Evolutionary conservation across 2,797 vertebrate genomes (phyloP).

Genomic region (Lacerta bilineata): DNA sequence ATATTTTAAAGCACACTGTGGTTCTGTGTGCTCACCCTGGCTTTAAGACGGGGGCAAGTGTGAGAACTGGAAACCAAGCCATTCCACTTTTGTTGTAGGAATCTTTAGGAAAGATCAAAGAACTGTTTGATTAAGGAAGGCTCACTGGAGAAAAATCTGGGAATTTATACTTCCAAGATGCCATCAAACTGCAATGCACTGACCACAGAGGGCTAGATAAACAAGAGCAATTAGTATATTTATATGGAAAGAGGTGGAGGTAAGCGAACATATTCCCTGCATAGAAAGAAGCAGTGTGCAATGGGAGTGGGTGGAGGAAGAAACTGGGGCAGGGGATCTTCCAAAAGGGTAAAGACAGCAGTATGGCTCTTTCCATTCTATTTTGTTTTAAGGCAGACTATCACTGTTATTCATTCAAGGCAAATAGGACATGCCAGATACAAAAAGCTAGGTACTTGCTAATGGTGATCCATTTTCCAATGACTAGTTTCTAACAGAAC

Average conservation of each 20-base stretch:
- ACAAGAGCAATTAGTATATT: background rate
- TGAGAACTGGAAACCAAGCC: background rate
- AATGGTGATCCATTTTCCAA: background rate
- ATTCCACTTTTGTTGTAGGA: background rate
- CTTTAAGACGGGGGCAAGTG: background rate
- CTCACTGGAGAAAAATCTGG: background rate
- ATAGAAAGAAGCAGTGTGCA: conserved; percentile 6
- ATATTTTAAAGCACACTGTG: background rate
- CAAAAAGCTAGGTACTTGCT: conserved; percentile 10
- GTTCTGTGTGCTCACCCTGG: background rate
- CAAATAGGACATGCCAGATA: conserved; percentile 29
- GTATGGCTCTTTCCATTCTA: conserved; percentile 27
- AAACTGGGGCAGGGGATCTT: background rate
- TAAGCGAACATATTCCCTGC: conserved; percentile 24
- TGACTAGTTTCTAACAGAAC: conserved; percentile 37
- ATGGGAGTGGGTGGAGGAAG: background rate
- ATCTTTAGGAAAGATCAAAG: background rate
- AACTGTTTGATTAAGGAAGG: background rate
- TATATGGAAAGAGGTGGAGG: background rate
- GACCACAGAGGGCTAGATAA: background rate
- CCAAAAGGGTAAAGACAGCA: conserved; percentile 28
- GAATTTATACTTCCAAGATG: background rate
- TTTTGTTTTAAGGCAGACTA: conserved; percentile 48
- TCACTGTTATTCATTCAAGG: conserved; percentile 44
- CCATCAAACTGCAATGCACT: background rate